Conservation (phyloP, 2,888 invertebrate genomes). For the Tanytarsus gracilentus region DNA sequence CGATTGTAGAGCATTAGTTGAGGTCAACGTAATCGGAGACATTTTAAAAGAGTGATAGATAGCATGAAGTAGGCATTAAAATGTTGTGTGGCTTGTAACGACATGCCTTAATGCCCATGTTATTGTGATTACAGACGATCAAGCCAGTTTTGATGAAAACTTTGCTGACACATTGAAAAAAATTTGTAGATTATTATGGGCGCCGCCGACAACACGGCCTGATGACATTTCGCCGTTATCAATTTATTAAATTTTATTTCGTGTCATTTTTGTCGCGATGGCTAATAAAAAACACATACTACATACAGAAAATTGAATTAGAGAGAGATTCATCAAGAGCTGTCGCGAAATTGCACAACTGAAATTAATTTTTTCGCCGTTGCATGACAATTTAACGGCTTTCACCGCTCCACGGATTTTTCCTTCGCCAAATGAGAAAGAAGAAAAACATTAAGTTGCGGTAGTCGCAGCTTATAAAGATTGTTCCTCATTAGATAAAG, state of each 20-base stretch:
- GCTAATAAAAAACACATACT: background rate
- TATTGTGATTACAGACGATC: background rate
- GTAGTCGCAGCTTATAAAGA: too few species aligned
- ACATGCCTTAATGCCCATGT: too few species aligned
- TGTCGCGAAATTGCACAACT: background rate
- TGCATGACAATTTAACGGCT: slow-evolving; percentile 25
- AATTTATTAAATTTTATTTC: background rate
- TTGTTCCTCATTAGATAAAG: slow-evolving; percentile 26
- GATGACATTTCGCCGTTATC: background rate
- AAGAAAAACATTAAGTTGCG: background rate
- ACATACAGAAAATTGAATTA: background rate
- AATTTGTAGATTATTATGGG: background rate
- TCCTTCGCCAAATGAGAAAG: background rate
- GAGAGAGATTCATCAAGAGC: slow-evolving; percentile 1
- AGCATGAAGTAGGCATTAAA: too few species aligned
- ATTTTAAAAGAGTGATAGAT: too few species aligned
- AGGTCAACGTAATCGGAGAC: too few species aligned
- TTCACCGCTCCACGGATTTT: slow-evolving; percentile 14
- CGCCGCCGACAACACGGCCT: background rate
- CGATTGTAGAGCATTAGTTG: too few species aligned
- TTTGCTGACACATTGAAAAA: background rate
- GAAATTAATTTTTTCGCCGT: background rate
- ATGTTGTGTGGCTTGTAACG: too few species aligned
- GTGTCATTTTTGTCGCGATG: slow-evolving; percentile 9
- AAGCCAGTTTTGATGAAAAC: background rate